Evolutionary conservation across 2,113 vertebrate genomes (phyloP), one percentile per base, ranked within the genome.

Genomic region (Sinocyclocheilus rhinocerous): DNA sequence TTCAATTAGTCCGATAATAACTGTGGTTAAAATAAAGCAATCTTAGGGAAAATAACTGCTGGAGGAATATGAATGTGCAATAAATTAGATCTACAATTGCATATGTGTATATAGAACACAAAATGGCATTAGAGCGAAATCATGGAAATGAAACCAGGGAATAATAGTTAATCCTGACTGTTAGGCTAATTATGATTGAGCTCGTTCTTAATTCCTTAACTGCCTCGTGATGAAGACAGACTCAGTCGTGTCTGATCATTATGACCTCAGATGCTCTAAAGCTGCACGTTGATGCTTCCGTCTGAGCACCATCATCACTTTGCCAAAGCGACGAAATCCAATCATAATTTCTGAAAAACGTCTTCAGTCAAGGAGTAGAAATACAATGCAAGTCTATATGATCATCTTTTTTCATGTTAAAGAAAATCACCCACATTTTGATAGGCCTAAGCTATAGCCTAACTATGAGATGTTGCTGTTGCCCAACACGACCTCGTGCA

Each of bases 1-100:
- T 89, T 89, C 86, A 89, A 89, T 90, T 89, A 90, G 87, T 67
- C 61, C 20, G 85, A 88, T 89, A 84, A 85, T 83, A 86, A 89
- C 88, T 85, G 85, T 63, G 57, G 85, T 83, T 87, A 87, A 89
- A 85, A 87, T 81, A 59, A 67, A 87, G 81, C 84, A 75, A 78
- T 39, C 73, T 76, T 50, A 42, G 61, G 15, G 45, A 63, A 86
- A 84, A 81, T 63, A 50, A 83, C 76, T 33, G 57, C 81, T 70
- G 77, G 65, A 89, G 75, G 63, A 84, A 63, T 81, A 33, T 18
- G 79, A 59, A 83, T 84, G 87, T 55, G 75, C 52, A 84, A 52
- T 77, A 83, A 77, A 81, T 89, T 59, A 81, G 76, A 79, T 84
- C 33, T 86, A 50, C 33, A 26, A 45, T 86, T 86, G 79, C 87